These are phyloP conservation scores for Cecropterus lyciades DNA, from an alignment of 1,140 invertebrate species.

Conservation along the genomic window DNA sequence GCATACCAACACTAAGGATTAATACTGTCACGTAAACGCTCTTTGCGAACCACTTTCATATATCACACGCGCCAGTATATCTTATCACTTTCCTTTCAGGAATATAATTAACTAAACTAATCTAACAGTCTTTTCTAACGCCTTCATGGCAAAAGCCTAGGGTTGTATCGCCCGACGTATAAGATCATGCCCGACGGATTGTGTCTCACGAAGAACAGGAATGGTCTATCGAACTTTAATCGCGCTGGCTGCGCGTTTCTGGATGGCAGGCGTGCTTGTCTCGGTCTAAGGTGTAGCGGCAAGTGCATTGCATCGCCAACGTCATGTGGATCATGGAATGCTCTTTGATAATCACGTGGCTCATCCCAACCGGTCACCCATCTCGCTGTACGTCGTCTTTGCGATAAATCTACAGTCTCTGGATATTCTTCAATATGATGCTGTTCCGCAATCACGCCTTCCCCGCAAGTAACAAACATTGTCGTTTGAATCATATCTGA, in stretches of 20 bases:
- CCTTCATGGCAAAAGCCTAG: conserved; percentile 88
- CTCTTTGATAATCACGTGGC: conserved; percentile 84
- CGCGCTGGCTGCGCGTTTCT: conserved; percentile 82
- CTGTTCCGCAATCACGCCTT: conserved; percentile 88
- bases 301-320: conserved; percentile 85
- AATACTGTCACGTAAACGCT: conserved; percentile 82
- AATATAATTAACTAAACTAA: conserved; percentile 74
- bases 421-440: conserved; percentile 93
- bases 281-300: conserved; percentile 87
- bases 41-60: conserved; percentile 60
- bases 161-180: conserved; percentile 93
- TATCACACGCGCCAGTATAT: conserved; percentile 75
- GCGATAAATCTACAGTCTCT: conserved; percentile 81
- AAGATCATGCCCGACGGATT: conserved; percentile 94
- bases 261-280: conserved; percentile 89
- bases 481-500: conserved; percentile 92
- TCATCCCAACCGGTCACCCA: conserved; percentile 73
- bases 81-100: conserved; percentile 78
- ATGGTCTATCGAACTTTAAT: conserved; percentile 92
- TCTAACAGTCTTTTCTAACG: conserved; percentile 74
- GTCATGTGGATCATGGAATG: conserved; percentile 87
- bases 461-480: conserved; percentile 91
- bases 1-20: conserved; percentile 65
- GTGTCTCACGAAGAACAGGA: conserved; percentile 93
- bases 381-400: conserved; percentile 67